phyloP scores from a whole-genome alignment of 2,888 invertebrate genomes.

The Troides oblongomaculatus region DNA sequence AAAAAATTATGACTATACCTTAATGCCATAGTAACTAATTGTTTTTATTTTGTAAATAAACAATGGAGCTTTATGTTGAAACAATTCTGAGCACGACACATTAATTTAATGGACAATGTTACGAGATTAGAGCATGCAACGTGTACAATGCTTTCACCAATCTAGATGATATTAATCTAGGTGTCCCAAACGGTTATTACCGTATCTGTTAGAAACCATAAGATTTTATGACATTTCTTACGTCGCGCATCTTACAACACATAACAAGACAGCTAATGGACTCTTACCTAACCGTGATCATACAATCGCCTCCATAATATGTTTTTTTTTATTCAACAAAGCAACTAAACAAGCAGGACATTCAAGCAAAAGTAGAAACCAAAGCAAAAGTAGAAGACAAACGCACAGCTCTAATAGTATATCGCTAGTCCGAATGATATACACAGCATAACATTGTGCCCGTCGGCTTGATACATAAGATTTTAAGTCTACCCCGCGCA shows the following conservation, averaged over 20 bases:
- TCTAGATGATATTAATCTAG: not conserved
- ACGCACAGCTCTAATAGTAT: too few species aligned
- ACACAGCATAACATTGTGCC: too few species aligned
- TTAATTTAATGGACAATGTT: not conserved
- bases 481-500: too few species aligned
- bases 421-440: too few species aligned
- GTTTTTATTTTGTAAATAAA: not conserved
- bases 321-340: not conserved
- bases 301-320: not conserved
- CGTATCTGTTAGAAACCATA: not conserved
- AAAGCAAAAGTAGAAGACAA: too few species aligned
- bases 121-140: not conserved
- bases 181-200: not conserved
- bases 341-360: too few species aligned
- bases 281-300: not conserved
- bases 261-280: not conserved
- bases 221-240: slow-evolving; percentile 2
- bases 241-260: not conserved
- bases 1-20: not conserved
- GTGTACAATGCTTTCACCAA: not conserved
- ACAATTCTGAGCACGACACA: not conserved
- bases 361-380: too few species aligned
- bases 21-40: not conserved
- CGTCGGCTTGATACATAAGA: too few species aligned
- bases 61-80: not conserved